Percentiles rank a stretch among this genome's conserved stretches.
Evolutionary conservation across 37 sponge, comb jelly and placozoan genomes (phyloP).

Genomic region (Ephydatia muelleri): DNA sequence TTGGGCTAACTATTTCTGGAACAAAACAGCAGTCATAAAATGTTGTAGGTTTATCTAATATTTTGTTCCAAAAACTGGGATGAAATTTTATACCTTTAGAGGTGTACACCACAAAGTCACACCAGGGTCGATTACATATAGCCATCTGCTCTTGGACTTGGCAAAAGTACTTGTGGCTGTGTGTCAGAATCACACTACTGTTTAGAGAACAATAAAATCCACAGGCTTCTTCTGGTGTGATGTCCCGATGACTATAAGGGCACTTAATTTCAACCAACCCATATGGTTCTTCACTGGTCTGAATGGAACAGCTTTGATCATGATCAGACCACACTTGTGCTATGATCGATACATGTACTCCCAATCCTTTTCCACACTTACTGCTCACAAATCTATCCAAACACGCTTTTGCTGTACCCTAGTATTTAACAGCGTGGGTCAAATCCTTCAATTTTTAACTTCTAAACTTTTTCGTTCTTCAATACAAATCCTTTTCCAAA

Average conservation of each 20-base stretch:
- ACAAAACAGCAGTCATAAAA: slow-evolving; percentile 27
- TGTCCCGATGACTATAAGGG: slow-evolving; percentile 26
- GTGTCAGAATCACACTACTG: no score
- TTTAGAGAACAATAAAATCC: slow-evolving; percentile 9
- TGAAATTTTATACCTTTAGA: slow-evolving; percentile 19
- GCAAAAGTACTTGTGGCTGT: slow-evolving; percentile 3
- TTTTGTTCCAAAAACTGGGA: neutral
- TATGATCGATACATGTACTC: slow-evolving; percentile 31
- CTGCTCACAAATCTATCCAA: neutral
- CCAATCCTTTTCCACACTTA: neutral
- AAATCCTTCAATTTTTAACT: slow-evolving; percentile 4
- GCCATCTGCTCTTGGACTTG: slow-evolving; percentile 59
- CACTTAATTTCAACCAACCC: slow-evolving; percentile 46
- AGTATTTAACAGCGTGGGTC: slow-evolving; percentile 24
- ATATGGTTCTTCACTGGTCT: neutral
- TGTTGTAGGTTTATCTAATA: neutral
- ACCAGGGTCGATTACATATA: slow-evolving; percentile 29
- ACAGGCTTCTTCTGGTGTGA: slow-evolving; percentile 33
- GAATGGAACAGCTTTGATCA: neutral
- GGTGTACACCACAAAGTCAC: slow-evolving; percentile 46
- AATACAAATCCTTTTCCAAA: slow-evolving; percentile 17
- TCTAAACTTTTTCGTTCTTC: slow-evolving; percentile 7
- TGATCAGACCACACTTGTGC: neutral
- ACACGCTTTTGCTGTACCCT: neutral
- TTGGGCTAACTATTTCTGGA: slow-evolving; percentile 24